phyloP scores from a whole-genome alignment of 2,113 vertebrate species.

The Silurus glanis region DNA sequence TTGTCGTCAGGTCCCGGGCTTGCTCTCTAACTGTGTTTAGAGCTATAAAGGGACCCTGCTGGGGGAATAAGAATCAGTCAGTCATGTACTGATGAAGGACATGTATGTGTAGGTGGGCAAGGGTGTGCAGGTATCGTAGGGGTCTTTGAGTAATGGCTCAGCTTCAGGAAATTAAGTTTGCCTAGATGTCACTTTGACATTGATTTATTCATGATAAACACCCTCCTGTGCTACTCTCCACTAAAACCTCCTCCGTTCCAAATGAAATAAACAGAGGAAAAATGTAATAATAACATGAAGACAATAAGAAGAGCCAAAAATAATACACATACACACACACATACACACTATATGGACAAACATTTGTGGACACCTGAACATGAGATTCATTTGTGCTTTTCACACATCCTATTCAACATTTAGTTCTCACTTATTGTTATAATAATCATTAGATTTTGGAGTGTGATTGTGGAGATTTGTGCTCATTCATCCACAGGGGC shows the following conservation, averaged over 20 bases:
- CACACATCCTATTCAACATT: no score
- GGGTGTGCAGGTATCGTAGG: conserved; percentile 31
- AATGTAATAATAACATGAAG: conserved; percentile 10
- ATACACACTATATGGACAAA: no score
- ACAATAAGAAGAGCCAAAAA: not conserved
- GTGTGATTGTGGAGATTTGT: no score
- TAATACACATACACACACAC: not conserved
- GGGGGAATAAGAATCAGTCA: conserved; percentile 38
- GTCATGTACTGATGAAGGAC: conserved; percentile 40
- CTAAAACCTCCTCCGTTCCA: conserved; percentile 27
- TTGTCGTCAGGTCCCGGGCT: conserved; percentile 52
- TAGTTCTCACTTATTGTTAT: no score
- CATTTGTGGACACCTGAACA: no score
- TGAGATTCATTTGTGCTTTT: not conserved
- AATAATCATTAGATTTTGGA: no score
- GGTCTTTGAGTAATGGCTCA: conserved; percentile 53
- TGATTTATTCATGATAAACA: conserved; percentile 55
- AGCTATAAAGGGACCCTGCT: conserved; percentile 36
- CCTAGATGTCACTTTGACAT: conserved; percentile 47
- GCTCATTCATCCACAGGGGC: no score
- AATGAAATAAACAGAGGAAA: conserved; percentile 36
- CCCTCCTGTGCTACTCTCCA: conserved; percentile 52
- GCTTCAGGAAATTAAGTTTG: conserved; percentile 50
- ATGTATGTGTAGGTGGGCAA: conserved; percentile 35
- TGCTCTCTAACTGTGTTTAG: conserved; percentile 42